Conservation (phyloP, 2,888 invertebrate genomes). For the Phoronis australis region DNA sequence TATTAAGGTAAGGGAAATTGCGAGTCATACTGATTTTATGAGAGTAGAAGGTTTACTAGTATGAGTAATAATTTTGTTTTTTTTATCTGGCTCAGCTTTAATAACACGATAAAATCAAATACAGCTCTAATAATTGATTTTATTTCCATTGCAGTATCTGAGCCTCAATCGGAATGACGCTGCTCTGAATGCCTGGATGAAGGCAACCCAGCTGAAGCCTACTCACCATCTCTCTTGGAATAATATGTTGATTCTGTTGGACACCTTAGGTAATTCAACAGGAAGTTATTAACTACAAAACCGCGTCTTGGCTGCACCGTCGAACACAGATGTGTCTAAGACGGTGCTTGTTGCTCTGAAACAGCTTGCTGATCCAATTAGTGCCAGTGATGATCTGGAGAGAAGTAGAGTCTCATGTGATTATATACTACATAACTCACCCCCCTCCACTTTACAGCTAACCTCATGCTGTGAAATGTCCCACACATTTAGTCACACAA, state of each 20-base stretch:
- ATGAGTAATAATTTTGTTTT: too few relatives aligned
- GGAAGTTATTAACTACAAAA: constrained; percentile 1
- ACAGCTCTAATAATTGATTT: not conserved
- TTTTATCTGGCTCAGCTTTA: not conserved
- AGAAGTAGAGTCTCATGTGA: too few relatives aligned
- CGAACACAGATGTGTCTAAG: not conserved
- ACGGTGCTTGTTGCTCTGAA: not conserved
- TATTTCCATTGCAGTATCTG: constrained; percentile 62
- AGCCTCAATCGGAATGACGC: constrained; percentile 68
- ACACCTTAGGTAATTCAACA: constrained; percentile 65
- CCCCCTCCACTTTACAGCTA: too few relatives aligned
- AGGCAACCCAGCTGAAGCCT: constrained; percentile 72
- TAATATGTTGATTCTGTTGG: constrained; percentile 79
- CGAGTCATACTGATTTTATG: too few relatives aligned
- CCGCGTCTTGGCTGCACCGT: not conserved
- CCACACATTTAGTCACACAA: too few relatives aligned
- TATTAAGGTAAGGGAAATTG: too few relatives aligned
- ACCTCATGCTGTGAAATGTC: too few relatives aligned
- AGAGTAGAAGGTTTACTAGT: too few relatives aligned
- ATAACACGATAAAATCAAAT: too few relatives aligned
- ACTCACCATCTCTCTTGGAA: constrained; percentile 85
- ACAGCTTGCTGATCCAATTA: not conserved
- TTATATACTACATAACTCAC: not conserved
- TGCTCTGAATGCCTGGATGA: constrained; percentile 77
- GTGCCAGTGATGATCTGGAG: not conserved